Evolutionary conservation across 2,888 invertebrate species (phyloP), one percentile per base, ranked within the genome.

Genomic region (Cryptus armator): DNA sequence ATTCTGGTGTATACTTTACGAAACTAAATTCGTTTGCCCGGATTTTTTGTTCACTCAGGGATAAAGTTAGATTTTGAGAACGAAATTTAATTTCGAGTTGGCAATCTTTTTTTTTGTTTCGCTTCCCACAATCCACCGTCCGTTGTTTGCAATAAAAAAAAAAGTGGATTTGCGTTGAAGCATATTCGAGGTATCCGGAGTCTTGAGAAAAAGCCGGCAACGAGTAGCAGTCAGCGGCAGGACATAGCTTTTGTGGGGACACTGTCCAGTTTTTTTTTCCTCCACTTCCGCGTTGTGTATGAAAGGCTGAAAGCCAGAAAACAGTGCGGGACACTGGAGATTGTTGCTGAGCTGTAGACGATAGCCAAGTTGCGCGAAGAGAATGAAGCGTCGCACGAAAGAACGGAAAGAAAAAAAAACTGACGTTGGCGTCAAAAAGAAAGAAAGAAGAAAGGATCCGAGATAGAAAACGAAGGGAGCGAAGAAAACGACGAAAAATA

Each of bases 191-290:
- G 59, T 5, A 37, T 72, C 29, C 24, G 24, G 56, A 59, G 29
- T 51, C 3, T 32, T 19, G 64, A 51, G 43, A 70, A 70, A 75
- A 79, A 74, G 68, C 44, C 71, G 14, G 37, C 6, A 48, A 62
- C 46, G 48, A 29, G 67, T 19, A 59, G 6, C 32, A 6, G 48
- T 67, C 66, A 72, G 14, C 37, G 32, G 19, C 62, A 24, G 56
- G 32, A 64, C 32, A 29, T 10, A 48, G 62, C 48, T 51, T 7
- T 37, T 32, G 67, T 53, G 72, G 59, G 37, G 81, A 83, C 87
- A 87, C 80, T 84, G 86, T 88, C 83, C 86, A 84, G 86, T 82
- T 88, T 82, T 88, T 74, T 78, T 48, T 19, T 2, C 24, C 2
- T 24, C 24, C 24, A 59, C 72, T 78, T 68, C 67, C 59, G 67